Conservation (phyloP, 1,140 invertebrate genomes). For the Physella acuta region DNA sequence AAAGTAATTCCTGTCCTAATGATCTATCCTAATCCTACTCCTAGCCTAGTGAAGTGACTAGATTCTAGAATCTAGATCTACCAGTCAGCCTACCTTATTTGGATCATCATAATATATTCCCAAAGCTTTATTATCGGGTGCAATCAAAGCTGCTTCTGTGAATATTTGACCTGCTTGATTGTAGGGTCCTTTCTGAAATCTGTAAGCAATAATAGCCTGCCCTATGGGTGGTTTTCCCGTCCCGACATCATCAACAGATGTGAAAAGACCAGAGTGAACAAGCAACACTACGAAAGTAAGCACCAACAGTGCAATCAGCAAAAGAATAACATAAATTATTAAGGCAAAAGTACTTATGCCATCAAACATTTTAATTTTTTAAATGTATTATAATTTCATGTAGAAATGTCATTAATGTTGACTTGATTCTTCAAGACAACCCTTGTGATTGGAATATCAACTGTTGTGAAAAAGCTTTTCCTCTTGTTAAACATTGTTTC, state of each 20-base stretch:
- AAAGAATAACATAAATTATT: conserved; percentile 42
- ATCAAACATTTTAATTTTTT: conserved; percentile 30
- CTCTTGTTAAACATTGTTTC: too few species aligned
- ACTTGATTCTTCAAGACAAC: too few species aligned
- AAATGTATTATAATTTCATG: too few species aligned
- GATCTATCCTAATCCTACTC: too few species aligned
- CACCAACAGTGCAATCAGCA: not conserved
- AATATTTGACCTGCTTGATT: conserved; percentile 58
- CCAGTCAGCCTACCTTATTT: conserved; percentile 58
- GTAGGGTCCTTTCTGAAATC: conserved; percentile 60
- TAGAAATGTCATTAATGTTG: too few species aligned
- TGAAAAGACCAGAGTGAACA: conserved; percentile 55
- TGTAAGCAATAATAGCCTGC: conserved; percentile 56
- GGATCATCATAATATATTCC: conserved; percentile 64
- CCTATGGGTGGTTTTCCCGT: conserved; percentile 56
- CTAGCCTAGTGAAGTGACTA: too few species aligned
- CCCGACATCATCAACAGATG: conserved; percentile 43
- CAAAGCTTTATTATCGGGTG: conserved; percentile 52
- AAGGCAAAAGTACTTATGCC: conserved; percentile 38
- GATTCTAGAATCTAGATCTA: too few species aligned
- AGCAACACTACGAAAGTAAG: conserved; percentile 46
- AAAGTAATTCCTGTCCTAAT: too few species aligned
- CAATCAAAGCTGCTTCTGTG: conserved; percentile 53
- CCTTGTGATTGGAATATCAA: too few species aligned
- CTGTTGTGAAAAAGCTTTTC: too few species aligned